Conservation (phyloP, 1,140 invertebrate species). For the Mesaphorura yosii region DNA sequence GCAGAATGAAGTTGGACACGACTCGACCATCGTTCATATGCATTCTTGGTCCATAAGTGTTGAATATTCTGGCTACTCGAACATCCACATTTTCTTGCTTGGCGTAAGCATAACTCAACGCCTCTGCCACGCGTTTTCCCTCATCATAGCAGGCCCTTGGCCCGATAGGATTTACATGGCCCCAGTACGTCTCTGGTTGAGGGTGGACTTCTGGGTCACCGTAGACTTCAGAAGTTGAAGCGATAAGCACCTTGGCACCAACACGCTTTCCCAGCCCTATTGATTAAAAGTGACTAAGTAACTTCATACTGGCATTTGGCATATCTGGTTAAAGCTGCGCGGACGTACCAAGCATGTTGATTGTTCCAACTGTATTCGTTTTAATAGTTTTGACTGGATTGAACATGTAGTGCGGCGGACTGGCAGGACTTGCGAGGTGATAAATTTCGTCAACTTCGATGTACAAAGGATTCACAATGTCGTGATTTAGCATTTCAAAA, state of each 20-base stretch:
- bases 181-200: conserved; percentile 93
- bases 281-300: no score
- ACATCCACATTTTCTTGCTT: conserved; percentile 93
- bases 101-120: conserved; percentile 90
- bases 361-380: conserved; percentile 98
- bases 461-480: conserved; percentile 95
- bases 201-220: conserved; percentile 95
- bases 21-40: conserved; percentile 98
- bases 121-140: conserved; percentile 93
- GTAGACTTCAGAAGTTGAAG: conserved; percentile 97
- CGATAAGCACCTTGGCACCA: conserved; percentile 85
- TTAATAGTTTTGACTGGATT: conserved; percentile 99
- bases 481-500: conserved; percentile 97
- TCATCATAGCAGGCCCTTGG: conserved; percentile 96
- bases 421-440: conserved; percentile 95
- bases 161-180: conserved; percentile 95
- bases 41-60: conserved; percentile 99
- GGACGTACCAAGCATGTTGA: conserved; percentile 85
- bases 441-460: conserved; percentile 99
- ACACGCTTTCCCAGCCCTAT: conserved; percentile 81
- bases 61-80: conserved; percentile 94
- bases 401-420: conserved; percentile 98
- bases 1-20: conserved; percentile 96
- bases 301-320: neutral
- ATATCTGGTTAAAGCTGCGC: conserved; percentile 2